Evolutionary conservation across 2,797 vertebrate species (phyloP).

Genomic region (Tamandua tetradactyla): DNA sequence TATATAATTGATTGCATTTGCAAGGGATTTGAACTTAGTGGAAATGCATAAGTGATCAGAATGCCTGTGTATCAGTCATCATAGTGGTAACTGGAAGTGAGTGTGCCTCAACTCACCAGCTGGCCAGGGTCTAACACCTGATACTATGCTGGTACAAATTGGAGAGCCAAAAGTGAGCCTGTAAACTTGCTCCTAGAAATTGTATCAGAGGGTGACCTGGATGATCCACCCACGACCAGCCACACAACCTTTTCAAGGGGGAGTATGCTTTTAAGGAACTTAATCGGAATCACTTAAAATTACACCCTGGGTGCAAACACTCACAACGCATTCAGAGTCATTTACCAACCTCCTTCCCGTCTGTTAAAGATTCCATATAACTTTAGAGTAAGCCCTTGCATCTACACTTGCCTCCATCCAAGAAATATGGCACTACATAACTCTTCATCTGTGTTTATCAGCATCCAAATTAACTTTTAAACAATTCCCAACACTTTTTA

Average conservation of each 20-base stretch:
- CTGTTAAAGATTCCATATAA: not conserved
- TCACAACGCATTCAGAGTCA: not conserved
- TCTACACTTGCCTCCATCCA: not conserved
- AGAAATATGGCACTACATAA: not conserved
- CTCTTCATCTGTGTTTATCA: not conserved
- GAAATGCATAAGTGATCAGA: not conserved
- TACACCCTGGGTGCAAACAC: not conserved
- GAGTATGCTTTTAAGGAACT: not conserved
- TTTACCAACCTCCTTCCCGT: not conserved
- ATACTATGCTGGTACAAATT: not conserved
- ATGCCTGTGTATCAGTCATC: not conserved
- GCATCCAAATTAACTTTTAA: not conserved
- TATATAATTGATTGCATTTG: not conserved
- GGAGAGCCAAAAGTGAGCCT: not conserved
- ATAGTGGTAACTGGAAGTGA: not conserved
- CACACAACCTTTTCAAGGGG: not conserved
- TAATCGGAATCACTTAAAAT: not conserved
- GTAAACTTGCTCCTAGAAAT: not conserved
- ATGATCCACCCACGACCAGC: not conserved
- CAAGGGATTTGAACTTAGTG: not conserved
- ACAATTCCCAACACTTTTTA: not conserved
- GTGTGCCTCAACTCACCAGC: not conserved
- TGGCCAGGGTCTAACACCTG: not conserved
- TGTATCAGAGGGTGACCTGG: not conserved
- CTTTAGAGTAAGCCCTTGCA: not conserved